phyloP scores from a whole-genome alignment of 2,113 vertebrate species.

The Sardina pilchardus region DNA sequence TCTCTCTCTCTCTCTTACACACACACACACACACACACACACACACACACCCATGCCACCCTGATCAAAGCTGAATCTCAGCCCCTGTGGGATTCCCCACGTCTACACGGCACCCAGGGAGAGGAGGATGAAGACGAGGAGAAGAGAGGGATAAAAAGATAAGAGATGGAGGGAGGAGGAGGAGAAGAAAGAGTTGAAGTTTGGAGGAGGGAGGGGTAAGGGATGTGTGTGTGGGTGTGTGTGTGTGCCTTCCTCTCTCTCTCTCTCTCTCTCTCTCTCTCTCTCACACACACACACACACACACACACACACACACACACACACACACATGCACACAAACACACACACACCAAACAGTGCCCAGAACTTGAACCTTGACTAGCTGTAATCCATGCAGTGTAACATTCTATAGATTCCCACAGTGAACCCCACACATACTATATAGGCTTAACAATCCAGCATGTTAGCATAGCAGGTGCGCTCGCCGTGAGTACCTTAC shows the following conservation, averaged over 20 bases:
- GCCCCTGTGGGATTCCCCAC: constrained; percentile 30
- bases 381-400: neutral
- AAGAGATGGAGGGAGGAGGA: neutral
- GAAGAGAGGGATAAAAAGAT: neutral
- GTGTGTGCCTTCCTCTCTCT: neutral
- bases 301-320: too few relatives aligned
- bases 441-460: too few relatives aligned
- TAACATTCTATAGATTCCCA: too few relatives aligned
- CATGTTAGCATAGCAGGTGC: too few relatives aligned
- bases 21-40: constrained; percentile 38
- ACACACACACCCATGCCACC: constrained; percentile 23
- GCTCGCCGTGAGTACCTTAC: neutral
- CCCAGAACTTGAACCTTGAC: neutral
- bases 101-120: neutral
- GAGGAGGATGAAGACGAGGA: neutral
- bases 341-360: neutral
- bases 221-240: too few relatives aligned
- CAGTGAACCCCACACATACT: too few relatives aligned
- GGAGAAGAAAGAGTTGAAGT: neutral
- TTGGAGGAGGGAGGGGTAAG: neutral
- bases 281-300: neutral
- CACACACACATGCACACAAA: neutral
- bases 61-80: constrained; percentile 43
- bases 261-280: neutral
- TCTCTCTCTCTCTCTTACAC: neutral